A percentile compares a stretch with the other conserved stretches of the same genome.
Conservation (phyloP, 2,888 invertebrate genomes). For the Cyrtodaria siliqua region DNA sequence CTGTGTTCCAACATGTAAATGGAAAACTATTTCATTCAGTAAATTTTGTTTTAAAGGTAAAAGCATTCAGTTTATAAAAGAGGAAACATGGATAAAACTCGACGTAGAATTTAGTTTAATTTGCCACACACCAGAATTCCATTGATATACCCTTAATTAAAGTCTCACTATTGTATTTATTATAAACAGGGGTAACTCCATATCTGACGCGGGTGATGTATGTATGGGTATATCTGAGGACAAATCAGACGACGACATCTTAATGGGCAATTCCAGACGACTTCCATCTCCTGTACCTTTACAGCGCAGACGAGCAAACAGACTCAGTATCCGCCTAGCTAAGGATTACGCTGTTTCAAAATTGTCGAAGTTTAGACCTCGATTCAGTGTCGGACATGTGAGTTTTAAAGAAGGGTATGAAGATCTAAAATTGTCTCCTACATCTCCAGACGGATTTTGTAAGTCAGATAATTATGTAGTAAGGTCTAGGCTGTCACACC, state of each 20-base stretch:
- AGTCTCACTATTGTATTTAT: too few species aligned
- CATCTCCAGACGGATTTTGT: slow-evolving; percentile 18
- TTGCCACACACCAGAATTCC: too few species aligned
- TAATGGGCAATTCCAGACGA: slow-evolving; percentile 7
- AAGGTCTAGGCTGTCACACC: slow-evolving; percentile 44
- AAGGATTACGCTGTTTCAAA: slow-evolving; percentile 55
- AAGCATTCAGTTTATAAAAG: too few species aligned
- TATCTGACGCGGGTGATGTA: slow-evolving; percentile 72
- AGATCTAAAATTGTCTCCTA: slow-evolving; percentile 31
- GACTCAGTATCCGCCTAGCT: slow-evolving; percentile 54
- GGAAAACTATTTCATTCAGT: too few species aligned
- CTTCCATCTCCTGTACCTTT: too few species aligned
- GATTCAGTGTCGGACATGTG: slow-evolving; percentile 54
- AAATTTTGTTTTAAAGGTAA: too few species aligned
- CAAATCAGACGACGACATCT: slow-evolving; percentile 29
- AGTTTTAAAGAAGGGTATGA: slow-evolving; percentile 44
- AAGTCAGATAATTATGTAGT: background rate
- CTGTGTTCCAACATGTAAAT: too few species aligned
- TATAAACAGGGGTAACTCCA: slow-evolving; percentile 68
- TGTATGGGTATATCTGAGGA: slow-evolving; percentile 65
- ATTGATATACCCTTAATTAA: too few species aligned
- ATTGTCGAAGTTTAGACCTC: slow-evolving; percentile 54
- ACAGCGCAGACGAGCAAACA: slow-evolving; percentile 7
- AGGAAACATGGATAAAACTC: too few species aligned
- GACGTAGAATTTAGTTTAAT: too few species aligned